A percentile compares a stretch with the other conserved stretches of the same genome.
These are phyloP conservation scores for Morelia viridis DNA, from an alignment of 2,797 vertebrate species.

Conservation along the genomic window DNA sequence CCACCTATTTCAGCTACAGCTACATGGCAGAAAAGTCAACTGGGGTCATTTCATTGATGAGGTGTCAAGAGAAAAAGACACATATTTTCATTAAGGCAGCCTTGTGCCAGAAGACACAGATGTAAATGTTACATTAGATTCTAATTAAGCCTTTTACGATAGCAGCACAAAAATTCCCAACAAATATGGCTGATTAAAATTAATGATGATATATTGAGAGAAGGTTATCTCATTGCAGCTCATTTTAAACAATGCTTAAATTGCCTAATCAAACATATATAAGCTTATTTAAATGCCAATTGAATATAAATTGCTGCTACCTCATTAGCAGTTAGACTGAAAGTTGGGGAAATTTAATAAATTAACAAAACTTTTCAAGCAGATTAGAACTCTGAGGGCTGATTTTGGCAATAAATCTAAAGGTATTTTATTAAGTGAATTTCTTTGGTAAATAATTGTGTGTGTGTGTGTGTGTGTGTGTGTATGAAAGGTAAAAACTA, in stretches of 20 bases:
- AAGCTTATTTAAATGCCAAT: conserved; percentile 49
- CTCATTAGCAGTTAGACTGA: conserved; percentile 23
- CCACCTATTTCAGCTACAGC: neutral
- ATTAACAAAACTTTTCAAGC: conserved; percentile 36
- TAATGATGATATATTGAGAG: conserved; percentile 55
- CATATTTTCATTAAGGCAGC: conserved; percentile 30
- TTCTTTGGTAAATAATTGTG: neutral
- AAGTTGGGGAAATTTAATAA: conserved; percentile 36
- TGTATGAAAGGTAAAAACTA: too few relatives aligned
- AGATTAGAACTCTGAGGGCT: neutral
- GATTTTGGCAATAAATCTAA: conserved; percentile 3
- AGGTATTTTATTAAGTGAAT: neutral
- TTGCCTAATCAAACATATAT: conserved; percentile 49
- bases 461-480: too few relatives aligned
- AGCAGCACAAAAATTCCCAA: neutral
- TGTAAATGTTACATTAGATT: conserved; percentile 46
- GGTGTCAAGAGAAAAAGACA: conserved; percentile 37
- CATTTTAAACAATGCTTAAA: conserved; percentile 60
- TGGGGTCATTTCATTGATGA: conserved; percentile 39
- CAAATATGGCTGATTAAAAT: conserved; percentile 59
- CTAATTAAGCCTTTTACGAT: conserved; percentile 44
- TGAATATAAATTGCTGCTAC: conserved; percentile 38
- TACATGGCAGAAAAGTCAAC: conserved; percentile 42
- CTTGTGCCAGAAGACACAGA: conserved; percentile 41
- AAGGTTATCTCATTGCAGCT: conserved; percentile 50